Conservation (phyloP, 2,797 vertebrate species). For the Centroberyx gerrardi region DNA sequence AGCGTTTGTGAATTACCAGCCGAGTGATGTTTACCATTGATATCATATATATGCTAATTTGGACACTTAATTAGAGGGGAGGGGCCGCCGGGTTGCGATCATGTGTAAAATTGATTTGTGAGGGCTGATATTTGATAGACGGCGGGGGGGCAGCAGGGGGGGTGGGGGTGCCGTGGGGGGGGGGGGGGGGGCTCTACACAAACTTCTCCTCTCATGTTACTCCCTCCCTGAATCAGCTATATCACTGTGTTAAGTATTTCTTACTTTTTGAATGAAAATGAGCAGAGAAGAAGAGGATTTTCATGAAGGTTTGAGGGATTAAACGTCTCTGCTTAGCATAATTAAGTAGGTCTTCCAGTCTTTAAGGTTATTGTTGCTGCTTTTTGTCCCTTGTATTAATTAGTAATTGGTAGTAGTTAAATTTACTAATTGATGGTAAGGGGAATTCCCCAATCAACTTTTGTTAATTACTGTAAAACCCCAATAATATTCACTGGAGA, state of each 20-base stretch:
- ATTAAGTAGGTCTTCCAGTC: conserved; percentile 67
- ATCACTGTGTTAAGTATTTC: neutral
- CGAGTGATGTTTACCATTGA: conserved; percentile 96
- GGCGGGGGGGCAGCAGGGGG: conserved; percentile 87
- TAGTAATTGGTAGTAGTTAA: conserved; percentile 91
- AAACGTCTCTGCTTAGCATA: conserved; percentile 6
- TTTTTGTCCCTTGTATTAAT: conserved; percentile 91
- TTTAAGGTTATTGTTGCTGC: conserved; percentile 91
- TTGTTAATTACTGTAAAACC: conserved; percentile 91
- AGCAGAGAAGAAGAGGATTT: conserved; percentile 6
- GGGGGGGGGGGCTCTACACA: conserved; percentile 70
- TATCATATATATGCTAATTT: conserved; percentile 99
- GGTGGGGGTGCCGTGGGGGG: conserved; percentile 82
- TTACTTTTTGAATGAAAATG: neutral
- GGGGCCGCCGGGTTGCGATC: conserved; percentile 90
- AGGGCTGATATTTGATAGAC: conserved; percentile 95
- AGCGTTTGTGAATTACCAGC: conserved; percentile 93
- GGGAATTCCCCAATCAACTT: conserved; percentile 90
- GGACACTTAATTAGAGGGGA: conserved; percentile 94
- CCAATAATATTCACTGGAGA: conserved; percentile 86
- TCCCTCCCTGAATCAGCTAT: conserved; percentile 1
- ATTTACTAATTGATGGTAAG: conserved; percentile 90
- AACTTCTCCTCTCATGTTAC: neutral
- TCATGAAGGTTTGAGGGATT: conserved; percentile 13
- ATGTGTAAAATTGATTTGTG: conserved; percentile 99